phyloP scores from a whole-genome alignment of 1,140 invertebrate genomes.

The Solenopsis invicta region DNA sequence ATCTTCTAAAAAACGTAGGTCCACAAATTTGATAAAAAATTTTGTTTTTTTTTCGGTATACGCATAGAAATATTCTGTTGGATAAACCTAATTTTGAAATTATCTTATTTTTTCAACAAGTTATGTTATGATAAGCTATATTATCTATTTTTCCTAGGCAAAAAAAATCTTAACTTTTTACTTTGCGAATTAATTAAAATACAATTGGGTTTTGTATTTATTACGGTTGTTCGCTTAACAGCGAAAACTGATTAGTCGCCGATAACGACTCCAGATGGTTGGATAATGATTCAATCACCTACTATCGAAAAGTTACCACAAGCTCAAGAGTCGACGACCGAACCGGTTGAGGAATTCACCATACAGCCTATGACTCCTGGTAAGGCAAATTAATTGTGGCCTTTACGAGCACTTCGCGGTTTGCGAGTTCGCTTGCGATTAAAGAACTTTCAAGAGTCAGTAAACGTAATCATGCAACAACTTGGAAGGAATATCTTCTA shows the following conservation, averaged over 20 bases:
- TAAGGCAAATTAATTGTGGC: conserved; percentile 61
- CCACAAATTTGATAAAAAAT: conserved; percentile 1
- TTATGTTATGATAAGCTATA: neutral
- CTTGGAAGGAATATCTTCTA: conserved; percentile 21
- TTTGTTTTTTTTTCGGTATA: neutral
- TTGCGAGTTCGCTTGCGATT: conserved; percentile 30
- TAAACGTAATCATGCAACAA: conserved; percentile 25
- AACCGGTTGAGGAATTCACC: conserved; percentile 76
- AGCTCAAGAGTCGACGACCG: conserved; percentile 67
- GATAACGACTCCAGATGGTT: conserved; percentile 89
- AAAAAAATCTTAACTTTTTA: neutral
- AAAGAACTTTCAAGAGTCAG: conserved; percentile 25
- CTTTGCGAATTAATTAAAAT: conserved; percentile 7
- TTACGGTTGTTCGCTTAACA: conserved; percentile 64
- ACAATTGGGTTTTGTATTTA: conserved; percentile 6
- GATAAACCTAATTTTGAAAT: neutral
- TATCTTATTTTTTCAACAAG: neutral
- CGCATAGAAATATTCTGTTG: neutral
- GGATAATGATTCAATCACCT: conserved; percentile 88
- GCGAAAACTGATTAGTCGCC: conserved; percentile 86
- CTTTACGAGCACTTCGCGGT: conserved; percentile 7
- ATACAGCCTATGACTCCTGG: conserved; percentile 82
- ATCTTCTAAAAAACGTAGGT: conserved; percentile 16
- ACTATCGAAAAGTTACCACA: conserved; percentile 77
- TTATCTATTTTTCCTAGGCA: neutral